Conservation (phyloP, 2,888 invertebrate species). For the Chesias legatella region DNA sequence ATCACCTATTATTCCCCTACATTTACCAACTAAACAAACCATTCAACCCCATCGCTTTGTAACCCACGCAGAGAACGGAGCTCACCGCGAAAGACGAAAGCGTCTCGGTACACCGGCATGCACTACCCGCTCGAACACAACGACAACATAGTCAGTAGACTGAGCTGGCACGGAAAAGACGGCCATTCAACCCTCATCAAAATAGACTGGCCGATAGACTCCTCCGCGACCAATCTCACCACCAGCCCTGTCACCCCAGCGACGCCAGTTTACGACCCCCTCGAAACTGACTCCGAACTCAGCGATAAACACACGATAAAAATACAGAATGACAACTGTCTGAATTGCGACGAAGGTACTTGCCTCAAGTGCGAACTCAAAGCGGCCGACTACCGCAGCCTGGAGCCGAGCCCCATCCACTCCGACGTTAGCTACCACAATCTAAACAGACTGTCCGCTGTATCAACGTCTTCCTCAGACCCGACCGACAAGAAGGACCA, state of each 20-base stretch:
- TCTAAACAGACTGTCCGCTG: constrained; percentile 68
- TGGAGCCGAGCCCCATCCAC: constrained; percentile 60
- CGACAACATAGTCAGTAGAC: constrained; percentile 42
- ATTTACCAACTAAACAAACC: constrained; percentile 15
- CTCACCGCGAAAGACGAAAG: constrained; percentile 67
- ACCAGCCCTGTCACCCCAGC: constrained; percentile 57
- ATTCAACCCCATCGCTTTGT: constrained; percentile 26
- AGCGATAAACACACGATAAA: constrained; percentile 67
- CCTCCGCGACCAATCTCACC: constrained; percentile 52
- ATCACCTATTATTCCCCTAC: constrained; percentile 8
- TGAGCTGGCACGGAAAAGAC: constrained; percentile 73
- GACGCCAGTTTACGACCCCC: constrained; percentile 63
- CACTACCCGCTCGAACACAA: constrained; percentile 47
- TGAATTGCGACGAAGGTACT: constrained; percentile 57
- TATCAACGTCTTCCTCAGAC: constrained; percentile 66
- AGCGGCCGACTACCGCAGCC: constrained; percentile 61
- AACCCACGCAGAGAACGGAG: constrained; percentile 65
- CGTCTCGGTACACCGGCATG: constrained; percentile 58
- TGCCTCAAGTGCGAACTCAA: constrained; percentile 70
- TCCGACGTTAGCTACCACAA: constrained; percentile 76
- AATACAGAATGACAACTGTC: constrained; percentile 52
- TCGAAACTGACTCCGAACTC: constrained; percentile 69
- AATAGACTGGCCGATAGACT: constrained; percentile 70
- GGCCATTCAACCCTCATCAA: constrained; percentile 70
- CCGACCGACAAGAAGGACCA: constrained; percentile 46